Conservation (phyloP, 2,797 vertebrate genomes). For the Prunella strophiata region DNA sequence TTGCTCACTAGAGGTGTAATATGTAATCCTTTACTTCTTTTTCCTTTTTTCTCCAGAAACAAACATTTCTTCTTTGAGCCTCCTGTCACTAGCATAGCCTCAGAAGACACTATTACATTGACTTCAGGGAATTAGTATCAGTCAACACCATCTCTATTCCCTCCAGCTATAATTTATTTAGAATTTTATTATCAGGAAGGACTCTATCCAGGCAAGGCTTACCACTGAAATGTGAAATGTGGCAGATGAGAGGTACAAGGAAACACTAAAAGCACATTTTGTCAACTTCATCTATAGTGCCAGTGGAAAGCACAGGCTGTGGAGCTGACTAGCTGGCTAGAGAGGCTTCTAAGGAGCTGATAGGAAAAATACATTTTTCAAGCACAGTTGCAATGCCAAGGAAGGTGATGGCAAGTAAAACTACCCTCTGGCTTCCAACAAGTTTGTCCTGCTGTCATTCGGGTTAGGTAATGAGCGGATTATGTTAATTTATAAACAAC, state of each 20-base stretch:
- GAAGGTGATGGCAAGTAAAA: neutral
- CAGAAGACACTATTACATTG: neutral
- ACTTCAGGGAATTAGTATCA: conserved; percentile 16
- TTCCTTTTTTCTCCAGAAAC: neutral
- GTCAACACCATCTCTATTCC: conserved; percentile 4
- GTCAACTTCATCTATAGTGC: neutral
- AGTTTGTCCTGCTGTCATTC: neutral
- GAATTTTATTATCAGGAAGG: conserved; percentile 9
- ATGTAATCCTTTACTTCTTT: neutral
- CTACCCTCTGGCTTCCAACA: neutral
- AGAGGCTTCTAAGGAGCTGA: neutral
- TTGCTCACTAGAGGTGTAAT: neutral
- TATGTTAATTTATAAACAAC: neutral
- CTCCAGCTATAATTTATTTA: conserved; percentile 37
- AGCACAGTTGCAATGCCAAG: neutral
- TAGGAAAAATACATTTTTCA: neutral
- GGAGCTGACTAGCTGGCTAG: neutral
- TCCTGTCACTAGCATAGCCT: neutral
- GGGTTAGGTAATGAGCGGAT: neutral
- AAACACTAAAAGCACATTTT: neutral
- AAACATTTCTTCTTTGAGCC: conserved; percentile 14
- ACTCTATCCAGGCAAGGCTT: neutral
- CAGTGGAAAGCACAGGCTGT: neutral
- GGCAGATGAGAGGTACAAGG: neutral
- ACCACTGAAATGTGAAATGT: neutral